Base-by-base conservation (phyloP, 2,797 vertebrate genomes). In the Hemibagrus guttatus region DNA sequence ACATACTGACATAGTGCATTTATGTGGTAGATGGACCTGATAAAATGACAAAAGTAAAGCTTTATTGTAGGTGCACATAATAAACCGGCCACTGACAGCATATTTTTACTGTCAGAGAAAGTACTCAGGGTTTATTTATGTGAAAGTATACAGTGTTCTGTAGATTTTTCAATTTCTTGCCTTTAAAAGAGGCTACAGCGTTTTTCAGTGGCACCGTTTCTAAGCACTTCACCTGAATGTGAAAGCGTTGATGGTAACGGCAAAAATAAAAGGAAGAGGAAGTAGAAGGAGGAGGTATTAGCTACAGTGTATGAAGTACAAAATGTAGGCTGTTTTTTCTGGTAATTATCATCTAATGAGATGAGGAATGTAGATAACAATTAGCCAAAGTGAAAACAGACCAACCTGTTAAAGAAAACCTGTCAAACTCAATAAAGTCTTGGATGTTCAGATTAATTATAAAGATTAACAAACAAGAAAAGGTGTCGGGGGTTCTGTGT, bases 81-180 rank as follows among this genome's bases (percentile, higher is more conserved):
- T 42, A 63, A 63, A 63, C 58, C 9, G 35, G 8, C 78, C 35
- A 63, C 39, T 46, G 58, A 63, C 79, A 42, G 39, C 79, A 81
- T 63, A 63, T 46, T 63, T 81, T 63, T 81, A 81, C 79, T 46
- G 39, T 63, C 39, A 42, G 76, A 79, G 8, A 59, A n/a, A 59
- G 56, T 80, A 49, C 56, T 54, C 5, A 1, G n/a, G 74, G n/a
- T 31, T 76, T 6, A 56, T 56, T 56, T 21, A 56, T 61, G 58
- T 31, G 19, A 59, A 80, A 16, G 23, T 61, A 16, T n/a, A 21
- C 31, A 26, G 4, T 78, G n/a, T 35, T 35, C 52, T 56, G 52
- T 56, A 31, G 46, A 31, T 75, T 75, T 75, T 19, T 16, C 9
- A 23, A 52, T 54, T 75, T 75, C 2, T 71, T 31, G 28, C 64